Base-by-base conservation (phyloP, 2,113 vertebrate species). In the Ciconia boyciana region DNA sequence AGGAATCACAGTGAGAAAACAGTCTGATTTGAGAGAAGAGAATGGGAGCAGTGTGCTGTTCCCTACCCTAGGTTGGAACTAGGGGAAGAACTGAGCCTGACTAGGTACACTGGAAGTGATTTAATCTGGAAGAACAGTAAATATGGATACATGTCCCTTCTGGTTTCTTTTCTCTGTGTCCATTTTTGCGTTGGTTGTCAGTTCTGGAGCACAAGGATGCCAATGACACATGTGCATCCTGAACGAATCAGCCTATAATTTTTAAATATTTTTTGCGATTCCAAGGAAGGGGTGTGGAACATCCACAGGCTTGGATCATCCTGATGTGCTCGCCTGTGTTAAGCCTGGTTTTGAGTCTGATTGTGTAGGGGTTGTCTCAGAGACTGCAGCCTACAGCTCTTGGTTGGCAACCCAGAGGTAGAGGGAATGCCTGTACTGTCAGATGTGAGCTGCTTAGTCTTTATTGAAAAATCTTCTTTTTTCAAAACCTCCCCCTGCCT, bases 131-230 rank as follows among this genome's bases (percentile, higher is more conserved):
- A 70, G 55, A 93, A 39, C 13, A 54, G 61, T 70, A 51, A 87
- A 71, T 66, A 21, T 2, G 10, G 31, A 12, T 54, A 22, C 0
- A 0, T 3, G 19, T 75, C 18, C 20, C 11, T 75, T 74, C 64
- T 86, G 71, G 13, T 88, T 86, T 78, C n/a, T 80, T 34, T 62
- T 66, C 31, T 81, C 46, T 32, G 41, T 55, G 15, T 36, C 71
- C 0, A 0, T 29, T 78, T 93, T 60, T 79, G n/a, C 2, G 1
- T 64, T 55, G 65, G 4, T 52, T 89, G 65, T 83, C 65, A 7
- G 6, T 91, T 89, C 52, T 84, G 76, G 26, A 4, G 3, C 32
- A 39, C 24, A 52, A 61, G 48, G 95, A 82, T 51, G 48, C 60
- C 1, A 9, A 61, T 72, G 69, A 87, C 65, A 83, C 54, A 11